Evolutionary conservation across 2,797 vertebrate species (phyloP).

Genomic region (Eremophila alpestris): DNA sequence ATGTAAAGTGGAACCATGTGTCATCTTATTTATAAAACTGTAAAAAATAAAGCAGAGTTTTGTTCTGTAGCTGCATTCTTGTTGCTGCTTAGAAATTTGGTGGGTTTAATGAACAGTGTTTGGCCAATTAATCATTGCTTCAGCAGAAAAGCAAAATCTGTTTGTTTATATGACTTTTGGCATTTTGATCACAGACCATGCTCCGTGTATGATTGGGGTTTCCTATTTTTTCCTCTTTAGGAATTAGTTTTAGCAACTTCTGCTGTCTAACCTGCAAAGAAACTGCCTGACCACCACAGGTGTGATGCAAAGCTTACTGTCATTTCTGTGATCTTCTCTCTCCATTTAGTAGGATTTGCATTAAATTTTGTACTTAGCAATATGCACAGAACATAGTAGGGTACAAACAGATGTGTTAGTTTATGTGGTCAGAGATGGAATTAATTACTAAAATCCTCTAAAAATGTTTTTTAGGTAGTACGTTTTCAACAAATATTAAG

Average conservation of each 20-base stretch:
- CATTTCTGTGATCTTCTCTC: not conserved
- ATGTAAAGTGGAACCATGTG: not conserved
- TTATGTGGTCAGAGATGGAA: not conserved
- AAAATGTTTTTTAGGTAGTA: not conserved
- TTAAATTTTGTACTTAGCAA: not conserved
- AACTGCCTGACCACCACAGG: not conserved
- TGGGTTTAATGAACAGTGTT: not conserved
- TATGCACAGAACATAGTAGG: not conserved
- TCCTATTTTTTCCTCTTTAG: not conserved
- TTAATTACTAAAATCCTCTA: not conserved
- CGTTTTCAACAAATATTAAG: not conserved
- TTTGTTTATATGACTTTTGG: not conserved
- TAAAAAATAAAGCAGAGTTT: not conserved
- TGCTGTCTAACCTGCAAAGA: not conserved
- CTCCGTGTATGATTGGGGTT: not conserved
- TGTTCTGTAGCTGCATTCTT: not conserved
- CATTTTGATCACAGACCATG: not conserved
- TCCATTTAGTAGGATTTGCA: slow-evolving; percentile 35
- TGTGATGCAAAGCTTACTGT: not conserved
- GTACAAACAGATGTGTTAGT: not conserved
- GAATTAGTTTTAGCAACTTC: not conserved
- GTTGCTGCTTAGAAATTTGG: not conserved
- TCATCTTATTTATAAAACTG: slow-evolving; percentile 21
- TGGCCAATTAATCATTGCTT: not conserved
- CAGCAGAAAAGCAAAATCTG: not conserved